These are phyloP conservation scores for Trachurus trachurus DNA, from an alignment of 2,797 vertebrate species.

Conservation along the genomic window DNA sequence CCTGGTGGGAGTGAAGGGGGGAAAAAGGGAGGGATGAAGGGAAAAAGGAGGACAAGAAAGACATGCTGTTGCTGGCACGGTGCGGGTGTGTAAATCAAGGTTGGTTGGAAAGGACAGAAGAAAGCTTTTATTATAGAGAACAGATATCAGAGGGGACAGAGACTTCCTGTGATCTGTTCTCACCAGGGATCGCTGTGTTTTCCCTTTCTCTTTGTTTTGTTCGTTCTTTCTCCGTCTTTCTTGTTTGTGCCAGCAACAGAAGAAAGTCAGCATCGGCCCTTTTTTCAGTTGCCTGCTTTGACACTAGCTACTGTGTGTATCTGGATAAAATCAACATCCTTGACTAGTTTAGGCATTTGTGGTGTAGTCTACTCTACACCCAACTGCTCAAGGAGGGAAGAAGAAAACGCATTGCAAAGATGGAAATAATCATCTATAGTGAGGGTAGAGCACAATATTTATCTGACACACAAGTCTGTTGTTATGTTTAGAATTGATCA, in stretches of 20 bases:
- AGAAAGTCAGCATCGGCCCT: background rate
- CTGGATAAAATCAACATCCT: background rate
- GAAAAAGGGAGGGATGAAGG: slow-evolving; percentile 22
- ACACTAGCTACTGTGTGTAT: background rate
- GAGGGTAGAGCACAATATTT: background rate
- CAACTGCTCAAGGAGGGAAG: background rate
- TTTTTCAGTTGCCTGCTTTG: background rate
- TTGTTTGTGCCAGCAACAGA: background rate
- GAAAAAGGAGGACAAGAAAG: slow-evolving; percentile 37
- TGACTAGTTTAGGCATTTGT: background rate
- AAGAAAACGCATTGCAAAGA: background rate
- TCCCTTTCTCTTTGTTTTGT: slow-evolving; percentile 11
- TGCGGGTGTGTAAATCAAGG: slow-evolving; percentile 44
- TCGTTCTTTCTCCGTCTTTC: background rate
- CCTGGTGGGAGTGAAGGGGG: slow-evolving; percentile 58
- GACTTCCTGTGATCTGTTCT: slow-evolving; percentile 46
- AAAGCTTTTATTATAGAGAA: slow-evolving; percentile 47
- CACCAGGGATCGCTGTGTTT: background rate
- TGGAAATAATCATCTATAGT: background rate
- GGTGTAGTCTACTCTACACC: background rate
- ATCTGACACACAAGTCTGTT: background rate
- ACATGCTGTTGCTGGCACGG: slow-evolving; percentile 41
- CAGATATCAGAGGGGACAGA: slow-evolving; percentile 37
- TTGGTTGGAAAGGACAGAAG: slow-evolving; percentile 32
- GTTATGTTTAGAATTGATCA: background rate